phyloP scores from a whole-genome alignment of 2,113 vertebrate genomes.

The Neogobius melanostomus region DNA sequence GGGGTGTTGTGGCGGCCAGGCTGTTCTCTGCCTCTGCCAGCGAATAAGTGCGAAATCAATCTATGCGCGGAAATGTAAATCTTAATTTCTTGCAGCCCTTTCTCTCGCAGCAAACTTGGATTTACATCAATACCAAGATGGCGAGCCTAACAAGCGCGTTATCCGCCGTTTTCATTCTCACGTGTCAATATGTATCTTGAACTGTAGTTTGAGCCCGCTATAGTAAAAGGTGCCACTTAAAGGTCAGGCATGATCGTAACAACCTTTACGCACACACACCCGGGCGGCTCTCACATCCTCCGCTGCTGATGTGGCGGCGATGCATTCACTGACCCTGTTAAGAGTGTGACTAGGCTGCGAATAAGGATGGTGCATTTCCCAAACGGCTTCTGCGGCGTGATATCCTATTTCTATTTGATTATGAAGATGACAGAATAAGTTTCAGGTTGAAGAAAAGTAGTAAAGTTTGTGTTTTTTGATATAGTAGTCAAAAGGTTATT shows the following conservation, averaged over 20 bases:
- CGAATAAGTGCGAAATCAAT: slow-evolving; percentile 31
- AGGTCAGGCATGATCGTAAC: neutral
- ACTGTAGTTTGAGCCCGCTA: neutral
- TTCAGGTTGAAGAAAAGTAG: too few relatives aligned
- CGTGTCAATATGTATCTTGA: neutral
- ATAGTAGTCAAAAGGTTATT: too few relatives aligned
- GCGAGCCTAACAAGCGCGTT: neutral
- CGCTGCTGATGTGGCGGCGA: slow-evolving; percentile 2
- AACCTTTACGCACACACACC: neutral
- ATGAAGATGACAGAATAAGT: too few relatives aligned
- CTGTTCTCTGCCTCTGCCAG: slow-evolving; percentile 12
- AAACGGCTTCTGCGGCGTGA: too few relatives aligned
- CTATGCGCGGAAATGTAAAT: neutral
- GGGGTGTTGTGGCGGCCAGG: slow-evolving; percentile 3
- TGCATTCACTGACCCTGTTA: slow-evolving; percentile 19
- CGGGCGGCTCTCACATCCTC: slow-evolving; percentile 7
- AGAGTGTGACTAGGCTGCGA: slow-evolving; percentile 25
- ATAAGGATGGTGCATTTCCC: neutral
- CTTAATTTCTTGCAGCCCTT: slow-evolving; percentile 21
- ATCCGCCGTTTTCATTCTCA: neutral
- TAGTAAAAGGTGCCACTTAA: neutral
- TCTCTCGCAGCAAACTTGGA: slow-evolving; percentile 4
- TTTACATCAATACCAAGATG: slow-evolving; percentile 1
- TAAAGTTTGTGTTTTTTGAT: too few relatives aligned
- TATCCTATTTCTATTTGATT: too few relatives aligned